These are phyloP conservation scores for Caerostris extrusa DNA, from an alignment of 1,140 invertebrate species.

Conservation along the genomic window DNA sequence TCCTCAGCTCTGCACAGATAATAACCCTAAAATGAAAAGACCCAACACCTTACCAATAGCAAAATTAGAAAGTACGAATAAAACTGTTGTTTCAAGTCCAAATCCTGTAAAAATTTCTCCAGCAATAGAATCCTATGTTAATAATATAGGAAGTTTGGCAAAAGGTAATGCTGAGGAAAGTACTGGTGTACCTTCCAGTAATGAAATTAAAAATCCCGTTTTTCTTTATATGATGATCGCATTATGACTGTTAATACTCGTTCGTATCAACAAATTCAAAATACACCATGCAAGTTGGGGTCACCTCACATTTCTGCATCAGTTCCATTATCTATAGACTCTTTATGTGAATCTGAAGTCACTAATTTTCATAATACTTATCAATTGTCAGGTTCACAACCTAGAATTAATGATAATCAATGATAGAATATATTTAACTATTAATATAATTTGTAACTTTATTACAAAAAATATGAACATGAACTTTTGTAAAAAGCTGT, in stretches of 20 bases:
- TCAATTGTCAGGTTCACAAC: constrained; percentile 59
- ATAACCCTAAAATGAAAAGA: constrained; percentile 70
- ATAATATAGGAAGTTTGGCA: background rate
- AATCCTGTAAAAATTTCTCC: constrained; percentile 24
- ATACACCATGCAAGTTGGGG: constrained; percentile 63
- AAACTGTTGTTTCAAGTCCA: background rate
- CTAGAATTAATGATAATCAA: constrained; percentile 68
- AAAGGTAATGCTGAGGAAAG: constrained; percentile 74
- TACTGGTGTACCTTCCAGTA: constrained; percentile 87
- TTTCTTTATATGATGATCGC: constrained; percentile 92
- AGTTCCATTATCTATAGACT: constrained; percentile 74
- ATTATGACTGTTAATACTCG: constrained; percentile 85
- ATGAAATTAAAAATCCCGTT: constrained; percentile 88
- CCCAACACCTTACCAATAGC: constrained; percentile 70
- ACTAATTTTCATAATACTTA: constrained; percentile 73
- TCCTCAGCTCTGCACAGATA: constrained; percentile 66
- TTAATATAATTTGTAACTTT: constrained; percentile 12
- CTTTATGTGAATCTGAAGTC: constrained; percentile 72
- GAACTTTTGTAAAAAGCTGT: constrained; percentile 48
- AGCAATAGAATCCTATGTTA: background rate
- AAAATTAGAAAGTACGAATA: constrained; percentile 14
- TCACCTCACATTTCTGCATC: constrained; percentile 76
- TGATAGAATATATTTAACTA: constrained; percentile 7
- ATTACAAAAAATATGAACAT: background rate
- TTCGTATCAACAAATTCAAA: constrained; percentile 60